A percentile compares a stretch with the other conserved stretches of the same genome.
phyloP scores from a whole-genome alignment of 2,888 invertebrate species.

The Netelia inedita region DNA sequence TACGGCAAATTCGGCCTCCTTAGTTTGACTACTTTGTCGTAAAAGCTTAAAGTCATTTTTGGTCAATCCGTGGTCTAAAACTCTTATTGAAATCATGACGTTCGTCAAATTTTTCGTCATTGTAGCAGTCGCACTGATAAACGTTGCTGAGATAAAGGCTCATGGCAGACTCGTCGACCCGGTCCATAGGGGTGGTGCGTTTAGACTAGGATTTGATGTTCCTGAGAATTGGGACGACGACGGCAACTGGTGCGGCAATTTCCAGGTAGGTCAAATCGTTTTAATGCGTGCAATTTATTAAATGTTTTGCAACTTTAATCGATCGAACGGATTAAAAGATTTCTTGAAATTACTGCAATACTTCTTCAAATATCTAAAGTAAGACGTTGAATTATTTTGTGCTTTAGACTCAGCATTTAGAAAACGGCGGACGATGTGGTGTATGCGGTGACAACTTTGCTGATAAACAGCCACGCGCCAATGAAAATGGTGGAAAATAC shows the following conservation, averaged over 20 bases:
- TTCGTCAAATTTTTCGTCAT: slow-evolving; percentile 21
- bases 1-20: no score
- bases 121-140: background rate
- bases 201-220: slow-evolving; percentile 85
- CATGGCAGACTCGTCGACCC: slow-evolving; percentile 87
- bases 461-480: slow-evolving; percentile 84
- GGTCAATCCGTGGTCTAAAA: background rate
- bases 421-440: slow-evolving; percentile 86
- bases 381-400: background rate
- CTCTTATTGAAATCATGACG: slow-evolving; percentile 11
- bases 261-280: slow-evolving; percentile 76
- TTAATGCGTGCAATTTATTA: background rate
- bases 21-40: background rate
- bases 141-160: background rate
- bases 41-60: background rate
- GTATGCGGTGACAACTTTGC: slow-evolving; percentile 86
- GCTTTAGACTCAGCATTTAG: slow-evolving; percentile 39
- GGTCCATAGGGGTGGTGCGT: slow-evolving; percentile 86
- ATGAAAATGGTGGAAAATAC: slow-evolving; percentile 86
- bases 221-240: slow-evolving; percentile 86
- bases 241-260: slow-evolving; percentile 87
- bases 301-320: background rate
- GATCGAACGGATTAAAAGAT: background rate
- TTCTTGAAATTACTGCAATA: background rate
- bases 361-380: background rate